Base-by-base conservation (phyloP, 2,888 invertebrate species). In the Clistopyga incitator region DNA sequence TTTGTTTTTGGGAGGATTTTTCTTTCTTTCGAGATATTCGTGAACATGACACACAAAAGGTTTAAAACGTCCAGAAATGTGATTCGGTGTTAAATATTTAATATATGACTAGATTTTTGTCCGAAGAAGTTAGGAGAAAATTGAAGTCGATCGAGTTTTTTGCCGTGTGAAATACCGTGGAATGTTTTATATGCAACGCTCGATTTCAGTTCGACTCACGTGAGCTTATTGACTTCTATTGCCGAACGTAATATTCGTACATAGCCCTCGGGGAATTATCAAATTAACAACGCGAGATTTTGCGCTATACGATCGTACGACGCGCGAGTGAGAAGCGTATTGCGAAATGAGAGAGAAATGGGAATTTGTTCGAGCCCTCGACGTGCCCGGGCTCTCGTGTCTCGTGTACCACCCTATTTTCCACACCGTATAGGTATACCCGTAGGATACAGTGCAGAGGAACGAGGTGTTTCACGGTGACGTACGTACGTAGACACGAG, bases 401-500 rank as follows among this genome's bases (percentile, higher is more conserved):
- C n/a, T 56, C 56, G 56, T 56, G 25, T 4, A 25, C 25, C 25
- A 25, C 23, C 56, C 56, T 25, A 25, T 23, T 11, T 25, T 25
- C 56, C 13, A 25, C 11, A 56, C 11, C 23, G 20, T 54, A 54
- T 11, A 54, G 18, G 13, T 23, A 56, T 25, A 56, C 25, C 25
- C 10, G 54, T 56, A 15, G 3, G 25, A 50, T 47, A 20, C 23
- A 54, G 54, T 23, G 20, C 13, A 54, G 23, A 38, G 11, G 11
- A 18, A 38, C 8, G 18, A 64, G 20, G 64, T 20, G 64, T 38
- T 64, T 64, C 18, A 20, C 38, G 38, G 34, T 38, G 64, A 64
- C 64, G 56, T 56, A 54, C 20, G 75, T 74, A 74, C 68, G 29
- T 38, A 77, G 29, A 15, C 45, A 47, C 20, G 59, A 34, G 56